Base-by-base conservation (phyloP, 2,113 vertebrate genomes). In the Melanotaenia duboulayi region DNA sequence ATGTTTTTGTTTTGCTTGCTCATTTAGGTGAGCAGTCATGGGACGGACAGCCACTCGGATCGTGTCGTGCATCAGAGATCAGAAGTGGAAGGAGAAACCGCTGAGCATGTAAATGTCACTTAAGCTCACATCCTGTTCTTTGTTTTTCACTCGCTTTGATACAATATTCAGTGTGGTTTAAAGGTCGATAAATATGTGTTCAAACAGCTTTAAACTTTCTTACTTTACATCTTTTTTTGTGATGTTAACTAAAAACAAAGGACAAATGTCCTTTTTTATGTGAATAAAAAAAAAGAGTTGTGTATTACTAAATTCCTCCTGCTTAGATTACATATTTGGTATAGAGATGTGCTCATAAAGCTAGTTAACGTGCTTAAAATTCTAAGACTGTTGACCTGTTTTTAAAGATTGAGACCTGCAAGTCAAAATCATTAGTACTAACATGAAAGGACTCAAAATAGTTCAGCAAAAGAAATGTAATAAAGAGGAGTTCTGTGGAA, bases 41-140 rank as follows among this genome's bases (percentile, higher is more conserved):
- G 67, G 28, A 20, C 9, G 2, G 66, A 57, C 8, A 48, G 59
- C 9, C 44, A 28, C 35, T 22, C 19, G 0, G 69, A 82, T 51
- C 63, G 65, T 25, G 61, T 11, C 8, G 11, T 32, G 23, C 40
- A 23, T 64, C 76, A 28, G 17, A 22, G 46, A 57, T 69, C 61
- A 52, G 78, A 65, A 64, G 75, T 74, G 3, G 68, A 56, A 42
- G 64, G 10, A 46, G 55, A 71, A 46, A 78, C 76, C 0, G 51
- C 80, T 35, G 64, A 89, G 51, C 90, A 92, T 89, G 91, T 92
- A 90, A 92, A 84, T 88, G 74, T 77, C 73, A 75, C 58, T 68
- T 60, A 71, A 86, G 55, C 79, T 85, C 69, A 82, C 70, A 80
- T 83, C 87, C 69, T 82, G 76, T 52, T 37, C 58, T 68, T 64